phyloP scores from a whole-genome alignment of 2,797 vertebrate genomes.

The Cossypha polioptera region DNA sequence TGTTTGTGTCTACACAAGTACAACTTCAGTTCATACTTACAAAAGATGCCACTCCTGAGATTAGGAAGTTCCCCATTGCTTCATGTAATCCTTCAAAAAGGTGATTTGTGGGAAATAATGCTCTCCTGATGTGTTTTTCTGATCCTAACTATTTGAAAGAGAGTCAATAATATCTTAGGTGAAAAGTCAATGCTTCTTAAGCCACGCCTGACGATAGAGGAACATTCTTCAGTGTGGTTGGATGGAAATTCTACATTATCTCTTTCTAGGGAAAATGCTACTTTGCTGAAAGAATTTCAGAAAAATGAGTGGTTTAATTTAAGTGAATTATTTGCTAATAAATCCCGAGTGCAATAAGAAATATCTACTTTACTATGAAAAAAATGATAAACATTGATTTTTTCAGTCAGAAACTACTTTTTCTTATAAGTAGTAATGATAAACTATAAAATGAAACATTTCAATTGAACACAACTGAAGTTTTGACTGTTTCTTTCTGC shows the following conservation, averaged over 20 bases:
- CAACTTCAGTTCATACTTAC: not conserved
- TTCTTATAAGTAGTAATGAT: not conserved
- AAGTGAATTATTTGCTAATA: not conserved
- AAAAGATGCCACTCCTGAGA: not conserved
- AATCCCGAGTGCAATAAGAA: not conserved
- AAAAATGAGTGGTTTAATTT: not conserved
- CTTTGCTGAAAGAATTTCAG: not conserved
- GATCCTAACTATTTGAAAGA: not conserved
- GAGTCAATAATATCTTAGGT: not conserved
- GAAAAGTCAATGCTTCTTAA: not conserved
- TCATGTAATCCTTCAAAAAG: not conserved
- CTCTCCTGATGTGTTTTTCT: not conserved
- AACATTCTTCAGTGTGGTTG: not conserved
- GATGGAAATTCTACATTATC: not conserved
- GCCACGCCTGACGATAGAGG: not conserved
- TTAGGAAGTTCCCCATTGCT: not conserved
- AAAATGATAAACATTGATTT: not conserved
- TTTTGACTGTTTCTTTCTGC: not conserved
- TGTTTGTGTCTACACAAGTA: not conserved
- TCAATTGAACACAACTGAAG: not conserved
- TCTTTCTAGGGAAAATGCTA: not conserved
- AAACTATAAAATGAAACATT: not conserved
- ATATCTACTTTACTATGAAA: not conserved
- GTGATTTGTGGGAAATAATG: not conserved
- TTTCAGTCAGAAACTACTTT: not conserved